Conservation (phyloP, 1,140 invertebrate genomes). For the Tetraneura akinire region DNA sequence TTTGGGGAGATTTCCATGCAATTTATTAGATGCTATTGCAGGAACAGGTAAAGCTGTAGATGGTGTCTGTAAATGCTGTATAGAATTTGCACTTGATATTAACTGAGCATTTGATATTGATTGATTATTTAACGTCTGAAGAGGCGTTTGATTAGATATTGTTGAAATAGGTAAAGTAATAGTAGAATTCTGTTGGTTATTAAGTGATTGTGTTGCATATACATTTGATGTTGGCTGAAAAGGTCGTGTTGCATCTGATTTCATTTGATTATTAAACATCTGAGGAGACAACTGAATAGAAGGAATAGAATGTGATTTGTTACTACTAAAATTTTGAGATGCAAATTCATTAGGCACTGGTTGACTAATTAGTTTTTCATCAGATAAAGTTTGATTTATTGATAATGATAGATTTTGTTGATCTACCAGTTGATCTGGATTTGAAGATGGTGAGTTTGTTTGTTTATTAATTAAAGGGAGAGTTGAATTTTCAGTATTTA, state of each 20-base stretch:
- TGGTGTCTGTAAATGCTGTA: not conserved
- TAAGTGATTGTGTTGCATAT: not conserved
- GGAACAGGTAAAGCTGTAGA: not conserved
- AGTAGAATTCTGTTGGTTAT: not conserved
- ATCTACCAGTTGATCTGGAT: not conserved
- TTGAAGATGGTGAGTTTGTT: not conserved
- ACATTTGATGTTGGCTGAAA: not conserved
- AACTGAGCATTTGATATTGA: not conserved
- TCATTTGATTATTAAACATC: not conserved
- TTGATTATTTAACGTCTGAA: not conserved
- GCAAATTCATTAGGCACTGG: not conserved
- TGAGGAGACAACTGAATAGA: not conserved
- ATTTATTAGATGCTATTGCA: too few species aligned
- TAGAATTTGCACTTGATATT: not conserved
- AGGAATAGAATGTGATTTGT: not conserved
- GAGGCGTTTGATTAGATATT: not conserved
- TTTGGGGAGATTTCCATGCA: too few species aligned
- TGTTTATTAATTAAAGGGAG: not conserved
- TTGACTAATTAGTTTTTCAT: not conserved
- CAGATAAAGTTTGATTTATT: not conserved
- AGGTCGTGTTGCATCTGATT: not conserved
- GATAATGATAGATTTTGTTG: not conserved
- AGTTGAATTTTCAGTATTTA: not conserved
- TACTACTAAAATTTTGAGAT: not conserved
- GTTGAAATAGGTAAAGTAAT: not conserved